These are phyloP conservation scores for Temnothorax rugatulus DNA, from an alignment of 2,888 invertebrate genomes.

Conservation along the genomic window DNA sequence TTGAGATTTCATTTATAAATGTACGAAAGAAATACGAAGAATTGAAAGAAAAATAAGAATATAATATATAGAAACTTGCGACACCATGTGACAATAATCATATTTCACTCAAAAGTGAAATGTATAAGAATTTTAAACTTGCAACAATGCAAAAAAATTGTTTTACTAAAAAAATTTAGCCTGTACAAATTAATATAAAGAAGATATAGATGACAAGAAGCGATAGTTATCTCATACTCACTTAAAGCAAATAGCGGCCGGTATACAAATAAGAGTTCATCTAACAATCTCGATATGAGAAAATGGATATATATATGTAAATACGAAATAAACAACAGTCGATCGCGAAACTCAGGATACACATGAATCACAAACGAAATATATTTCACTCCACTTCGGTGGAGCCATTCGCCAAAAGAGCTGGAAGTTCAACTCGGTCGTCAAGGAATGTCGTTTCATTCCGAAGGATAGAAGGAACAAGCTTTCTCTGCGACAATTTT, in stretches of 20 bases:
- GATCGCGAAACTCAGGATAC: constrained; percentile 6
- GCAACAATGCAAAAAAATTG: background rate
- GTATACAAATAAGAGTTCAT: background rate
- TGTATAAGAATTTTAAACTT: background rate
- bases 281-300: background rate
- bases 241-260: background rate
- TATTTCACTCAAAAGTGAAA: background rate
- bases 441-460: constrained; percentile 57
- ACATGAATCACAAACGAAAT: constrained; percentile 28
- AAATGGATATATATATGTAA: background rate
- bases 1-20: background rate
- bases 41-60: background rate
- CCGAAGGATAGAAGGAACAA: constrained; percentile 70
- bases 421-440: constrained; percentile 59
- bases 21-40: background rate
- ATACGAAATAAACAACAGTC: constrained; percentile 12
- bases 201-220: background rate
- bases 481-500: constrained; percentile 73
- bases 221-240: background rate
- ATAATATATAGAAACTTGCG: background rate
- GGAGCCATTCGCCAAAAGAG: constrained; percentile 55
- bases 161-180: background rate
- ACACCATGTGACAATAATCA: background rate
- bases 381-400: constrained; percentile 7
- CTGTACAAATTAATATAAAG: background rate